Base-by-base conservation (phyloP, 2,888 invertebrate genomes). In the Aromia moschata region DNA sequence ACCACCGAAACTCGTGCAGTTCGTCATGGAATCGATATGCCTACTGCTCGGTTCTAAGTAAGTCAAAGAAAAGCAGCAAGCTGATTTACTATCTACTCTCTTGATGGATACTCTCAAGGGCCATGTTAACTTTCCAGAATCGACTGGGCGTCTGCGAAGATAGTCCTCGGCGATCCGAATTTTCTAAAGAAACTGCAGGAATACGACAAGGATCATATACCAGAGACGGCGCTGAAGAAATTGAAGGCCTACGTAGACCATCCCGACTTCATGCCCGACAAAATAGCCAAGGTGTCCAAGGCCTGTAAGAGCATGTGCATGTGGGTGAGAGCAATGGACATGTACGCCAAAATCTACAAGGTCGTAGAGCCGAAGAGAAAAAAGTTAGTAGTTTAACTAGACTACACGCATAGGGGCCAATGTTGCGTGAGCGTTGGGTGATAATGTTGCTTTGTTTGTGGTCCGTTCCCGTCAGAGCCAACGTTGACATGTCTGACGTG, bases 11-110 rank as follows among this genome's bases (percentile, higher is more conserved):
- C 81, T 96, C 5, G 95, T 96, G 3, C 87, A 89, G 62, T 93
- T 92, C 69, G 95, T 95, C 1, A 93, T 96, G 94, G 96, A 96
- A 79, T 90, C 95, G 5, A 91, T 96, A 7, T 94, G 94, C 79
- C 86, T 95, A 61, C 83, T 96, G 0, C 80, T 96, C 5, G 90
- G 89, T 1, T 85, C 87, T 57, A 95, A 95, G 94, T 93, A 79
- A 81, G 60, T 58, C n/a, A 18, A 30, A 45, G 2, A n/a, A n/a
- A n/a, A n/a, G n/a, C n/a, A n/a, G n/a, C n/a, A n/a, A n/a, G n/a
- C n/a, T n/a, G n/a, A n/a, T n/a, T n/a, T n/a, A n/a, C n/a, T n/a
- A n/a, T n/a, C n/a, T n/a, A n/a, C n/a, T n/a, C n/a, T n/a, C n/a
- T n/a, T n/a, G n/a, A n/a, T n/a, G n/a, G n/a, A n/a, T n/a, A n/a